Evolutionary conservation across 2,888 invertebrate species (phyloP), one percentile per base, ranked within the genome.

Genomic region (Iselma pallidipennis): DNA sequence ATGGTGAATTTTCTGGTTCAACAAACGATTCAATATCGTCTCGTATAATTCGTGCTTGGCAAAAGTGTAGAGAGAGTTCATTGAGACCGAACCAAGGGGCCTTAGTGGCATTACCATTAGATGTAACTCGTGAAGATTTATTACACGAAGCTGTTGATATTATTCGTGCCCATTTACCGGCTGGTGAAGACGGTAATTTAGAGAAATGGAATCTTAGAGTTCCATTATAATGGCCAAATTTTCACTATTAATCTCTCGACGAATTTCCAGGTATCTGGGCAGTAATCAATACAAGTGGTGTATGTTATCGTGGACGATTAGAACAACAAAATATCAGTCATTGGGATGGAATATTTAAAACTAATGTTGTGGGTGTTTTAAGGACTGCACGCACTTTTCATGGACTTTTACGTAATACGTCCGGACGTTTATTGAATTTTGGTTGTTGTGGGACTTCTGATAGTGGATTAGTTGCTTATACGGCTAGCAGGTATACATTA

Each of bases 281-380:
- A 51, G 91, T 94, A 25, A 88, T 94, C 66, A 92, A 93, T 81
- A 93, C 93, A 28, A 92, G 91, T 21, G 92, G 93, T 26, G 85
- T 90, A 71, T 88, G 89, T 60, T 89, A 89, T 60, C 88, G 89
- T 10, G 92, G 92, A 19, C 82, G 86, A 37, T 84, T 89, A 56
- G 89, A 89, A 68, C 85, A 85, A 67, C 89, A 90, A 72, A 90
- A 91, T 63, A 86, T 88, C 4, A 74, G 86, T 0, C 88, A 88
- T 72, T 90, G 90, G 90, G 90, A 90, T 74, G 83, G 86, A 19
- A 88, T 90, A 75, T 80, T 91, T 57, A 85, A 88, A 61, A 87
- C 87, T 53, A 90, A 90, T 78, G 89, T 92, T 61, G 84, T 92
- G 19, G 92, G 89, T 12, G 85, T 89, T 12, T 80, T 93, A 73